Conservation (phyloP, 2,797 vertebrate species). For the Schizopygopsis malacanthus region DNA sequence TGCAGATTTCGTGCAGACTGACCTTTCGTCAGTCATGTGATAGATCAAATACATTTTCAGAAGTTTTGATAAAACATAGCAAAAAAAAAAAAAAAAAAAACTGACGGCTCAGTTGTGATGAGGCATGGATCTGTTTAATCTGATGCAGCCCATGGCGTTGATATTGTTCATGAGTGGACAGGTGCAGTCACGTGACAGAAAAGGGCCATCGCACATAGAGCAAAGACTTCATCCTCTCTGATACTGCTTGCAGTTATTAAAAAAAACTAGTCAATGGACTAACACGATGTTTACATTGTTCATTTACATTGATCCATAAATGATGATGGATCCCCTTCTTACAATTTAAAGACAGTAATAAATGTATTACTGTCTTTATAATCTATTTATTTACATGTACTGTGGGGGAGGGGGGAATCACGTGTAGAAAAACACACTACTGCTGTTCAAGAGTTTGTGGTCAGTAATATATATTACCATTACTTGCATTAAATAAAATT, state of each 20-base stretch:
- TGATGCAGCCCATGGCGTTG: slow-evolving; percentile 6
- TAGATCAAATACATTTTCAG: neutral
- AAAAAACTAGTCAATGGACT: slow-evolving; percentile 9
- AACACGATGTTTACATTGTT: neutral
- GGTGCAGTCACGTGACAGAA: slow-evolving; percentile 53
- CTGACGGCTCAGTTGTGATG: slow-evolving; percentile 10
- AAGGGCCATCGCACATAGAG: slow-evolving; percentile 47
- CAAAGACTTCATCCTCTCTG: slow-evolving; percentile 35
- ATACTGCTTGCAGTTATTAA: slow-evolving; percentile 43
- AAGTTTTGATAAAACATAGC: slow-evolving; percentile 10
- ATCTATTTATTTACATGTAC: neutral
- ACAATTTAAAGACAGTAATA: neutral
- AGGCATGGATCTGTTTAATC: slow-evolving; percentile 5
- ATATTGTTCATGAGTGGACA: slow-evolving; percentile 33
- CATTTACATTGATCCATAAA: neutral
- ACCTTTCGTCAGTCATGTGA: slow-evolving; percentile 16
- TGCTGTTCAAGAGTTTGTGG: too few relatives aligned
- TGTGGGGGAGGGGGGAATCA: neutral
- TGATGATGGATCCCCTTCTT: neutral
- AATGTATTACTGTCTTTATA: too few relatives aligned
- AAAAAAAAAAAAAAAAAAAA: slow-evolving; percentile 1
- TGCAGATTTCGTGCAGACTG: slow-evolving; percentile 19
- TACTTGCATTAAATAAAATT: neutral
- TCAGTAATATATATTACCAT: neutral
- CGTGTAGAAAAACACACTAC: neutral